These are phyloP conservation scores for Eustalomyia histrio DNA, from an alignment of 2,888 invertebrate genomes.

Conservation along the genomic window DNA sequence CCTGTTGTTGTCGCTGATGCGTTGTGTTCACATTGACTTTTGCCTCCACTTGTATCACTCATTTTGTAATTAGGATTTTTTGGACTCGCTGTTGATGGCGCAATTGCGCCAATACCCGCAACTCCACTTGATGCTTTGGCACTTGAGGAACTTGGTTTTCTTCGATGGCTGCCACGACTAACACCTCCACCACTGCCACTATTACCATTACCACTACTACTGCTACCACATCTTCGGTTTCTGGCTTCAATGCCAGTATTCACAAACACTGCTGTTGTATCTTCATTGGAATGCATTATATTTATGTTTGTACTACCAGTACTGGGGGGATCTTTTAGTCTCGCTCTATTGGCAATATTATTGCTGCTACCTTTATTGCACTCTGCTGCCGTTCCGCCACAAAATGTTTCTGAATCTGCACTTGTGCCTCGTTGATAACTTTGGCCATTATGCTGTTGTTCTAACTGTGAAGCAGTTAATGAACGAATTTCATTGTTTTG, in stretches of 20 bases:
- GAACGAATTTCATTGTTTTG: conserved; percentile 45
- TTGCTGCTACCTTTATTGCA: conserved; percentile 7
- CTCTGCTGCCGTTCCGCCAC: conserved; percentile 7
- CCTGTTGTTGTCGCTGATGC: conserved; percentile 12
- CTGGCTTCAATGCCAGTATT: conserved; percentile 42
- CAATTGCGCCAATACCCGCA: conserved; percentile 37
- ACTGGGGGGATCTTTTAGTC: conserved; percentile 49
- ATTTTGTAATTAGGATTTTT: conserved; percentile 60
- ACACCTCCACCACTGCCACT: conserved; percentile 65
- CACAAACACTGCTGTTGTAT: conserved; percentile 68
- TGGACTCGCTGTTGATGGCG: conserved; percentile 31
- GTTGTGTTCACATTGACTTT: conserved; percentile 11
- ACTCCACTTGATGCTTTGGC: conserved; percentile 63
- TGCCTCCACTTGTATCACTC: conserved; percentile 27
- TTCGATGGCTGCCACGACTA: conserved; percentile 51
- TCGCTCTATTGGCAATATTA: conserved; percentile 44
- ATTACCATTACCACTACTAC: conserved; percentile 60
- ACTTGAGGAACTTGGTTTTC: conserved; percentile 75
- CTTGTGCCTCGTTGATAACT: background rate
- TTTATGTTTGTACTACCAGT: conserved; percentile 58
- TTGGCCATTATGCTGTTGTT: conserved; percentile 47
- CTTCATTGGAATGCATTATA: conserved; percentile 76
- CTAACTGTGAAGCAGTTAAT: conserved; percentile 45
- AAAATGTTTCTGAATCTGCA: conserved; percentile 22
- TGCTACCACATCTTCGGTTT: conserved; percentile 70